phyloP scores from a whole-genome alignment of 2,113 vertebrate species.

The Rana temporaria region DNA sequence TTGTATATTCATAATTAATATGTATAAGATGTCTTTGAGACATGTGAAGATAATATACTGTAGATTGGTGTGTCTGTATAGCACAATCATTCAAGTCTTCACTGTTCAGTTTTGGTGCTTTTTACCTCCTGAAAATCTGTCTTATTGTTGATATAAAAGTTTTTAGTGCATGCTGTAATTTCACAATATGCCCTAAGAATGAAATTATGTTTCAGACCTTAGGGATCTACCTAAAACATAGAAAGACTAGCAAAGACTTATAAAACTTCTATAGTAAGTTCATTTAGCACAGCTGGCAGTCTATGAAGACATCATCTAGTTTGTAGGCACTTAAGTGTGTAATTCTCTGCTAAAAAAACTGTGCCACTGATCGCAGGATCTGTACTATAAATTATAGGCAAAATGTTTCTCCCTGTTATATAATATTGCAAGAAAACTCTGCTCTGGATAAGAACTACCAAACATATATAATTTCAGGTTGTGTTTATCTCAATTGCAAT shows the following conservation, averaged over 20 bases:
- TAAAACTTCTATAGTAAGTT: constrained; percentile 36
- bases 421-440: no score
- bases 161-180: constrained; percentile 52
- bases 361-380: no score
- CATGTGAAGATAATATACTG: not conserved
- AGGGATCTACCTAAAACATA: constrained; percentile 32
- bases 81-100: not conserved
- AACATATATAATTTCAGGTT: no score
- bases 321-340: constrained; percentile 3
- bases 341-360: not conserved
- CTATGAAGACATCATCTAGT: constrained; percentile 8
- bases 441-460: no score
- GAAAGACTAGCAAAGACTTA: constrained; percentile 34
- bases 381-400: no score
- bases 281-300: constrained; percentile 40
- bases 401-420: no score
- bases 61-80: not conserved
- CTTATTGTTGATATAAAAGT: constrained; percentile 27
- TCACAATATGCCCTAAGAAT: constrained; percentile 32
- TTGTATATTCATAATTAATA: not conserved
- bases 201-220: constrained; percentile 43
- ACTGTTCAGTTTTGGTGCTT: constrained; percentile 7
- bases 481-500: no score
- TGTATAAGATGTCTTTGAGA: not conserved
- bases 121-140: constrained; percentile 6